Base-by-base conservation (phyloP, 2,113 vertebrate species). In the Pristiophorus japonicus region DNA sequence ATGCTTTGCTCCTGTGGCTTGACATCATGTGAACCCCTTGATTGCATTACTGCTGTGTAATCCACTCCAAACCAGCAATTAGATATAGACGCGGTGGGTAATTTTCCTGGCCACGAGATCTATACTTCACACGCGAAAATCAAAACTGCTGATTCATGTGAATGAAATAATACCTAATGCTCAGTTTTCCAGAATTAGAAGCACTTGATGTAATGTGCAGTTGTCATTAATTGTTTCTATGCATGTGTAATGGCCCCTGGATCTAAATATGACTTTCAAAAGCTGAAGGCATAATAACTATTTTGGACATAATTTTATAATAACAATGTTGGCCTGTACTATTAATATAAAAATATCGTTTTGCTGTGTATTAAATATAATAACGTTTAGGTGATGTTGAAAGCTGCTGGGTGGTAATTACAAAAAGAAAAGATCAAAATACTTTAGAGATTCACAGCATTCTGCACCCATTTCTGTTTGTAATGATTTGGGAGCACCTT, bases 41-140 rank as follows among this genome's bases (percentile, higher is more conserved):
- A 94, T 94, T 94, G 42, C 63, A 34, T 70, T 94, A 51, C 65
- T 47, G 27, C 93, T 4, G 3, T 67, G 20, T 70, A 94, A 94
- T 94, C 47, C 22, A 45, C 65, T 94, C 65, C 66, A 73, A 47
- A 94, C 45, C 66, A 94, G 12, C 4, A 70, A 94, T 70, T 94
- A 70, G 93, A 34, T 70, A 42, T 70, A 70, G 66, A 94, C 22
- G 3, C 38, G 14, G 16, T 65, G 18, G 24, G 42, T 94, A 70
- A 94, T 94, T 94, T 94, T 70, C 38, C 63, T 70, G 65, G n/a
- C 65, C 92, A 67, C 38, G 65, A 24, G 92, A 94, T 94, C 65
- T 30, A 27, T 94, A 94, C 18, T 94, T 94, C 66, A 47, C 42
- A 34, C 65, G 51, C 45, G 42, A 70, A 94, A 94, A 94, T 51